A percentile compares a stretch with the other conserved stretches of the same genome.
These are phyloP conservation scores for Plebejus melissa DNA, from an alignment of 2,888 invertebrate species.

Conservation along the genomic window DNA sequence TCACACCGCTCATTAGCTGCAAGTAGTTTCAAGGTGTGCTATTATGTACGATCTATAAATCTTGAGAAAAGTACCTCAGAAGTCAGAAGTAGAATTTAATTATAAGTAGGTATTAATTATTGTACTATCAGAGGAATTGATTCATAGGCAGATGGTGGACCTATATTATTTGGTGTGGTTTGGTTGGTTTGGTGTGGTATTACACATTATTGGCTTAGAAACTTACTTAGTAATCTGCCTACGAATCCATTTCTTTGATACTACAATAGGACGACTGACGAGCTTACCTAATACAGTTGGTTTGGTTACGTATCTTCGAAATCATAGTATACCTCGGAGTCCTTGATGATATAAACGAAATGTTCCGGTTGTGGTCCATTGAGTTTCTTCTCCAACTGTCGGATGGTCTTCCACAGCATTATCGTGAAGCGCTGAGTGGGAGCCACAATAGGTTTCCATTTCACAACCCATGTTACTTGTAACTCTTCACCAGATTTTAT, in stretches of 20 bases:
- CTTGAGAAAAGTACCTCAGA: background rate
- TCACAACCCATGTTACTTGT: slow-evolving; percentile 47
- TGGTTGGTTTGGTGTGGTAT: too few species aligned
- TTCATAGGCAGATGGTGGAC: too few species aligned
- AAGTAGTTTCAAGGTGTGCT: slow-evolving; percentile 4
- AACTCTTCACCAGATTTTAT: slow-evolving; percentile 33
- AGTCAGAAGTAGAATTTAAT: too few species aligned
- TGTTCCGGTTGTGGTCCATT: slow-evolving; percentile 49
- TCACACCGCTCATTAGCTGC: slow-evolving; percentile 53
- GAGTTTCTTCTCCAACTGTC: slow-evolving; percentile 49
- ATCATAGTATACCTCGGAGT: slow-evolving; percentile 44
- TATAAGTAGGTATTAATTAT: too few species aligned
- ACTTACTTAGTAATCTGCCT: too few species aligned
- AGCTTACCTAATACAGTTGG: too few species aligned
- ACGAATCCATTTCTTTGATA: too few species aligned
- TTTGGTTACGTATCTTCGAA: too few species aligned
- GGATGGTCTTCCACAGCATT: slow-evolving; percentile 49
- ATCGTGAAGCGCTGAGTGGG: slow-evolving; percentile 52
- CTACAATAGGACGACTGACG: too few species aligned
- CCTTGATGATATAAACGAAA: slow-evolving; percentile 51
- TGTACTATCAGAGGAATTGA: too few species aligned
- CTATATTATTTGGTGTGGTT: too few species aligned
- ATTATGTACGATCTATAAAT: background rate
- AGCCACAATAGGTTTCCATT: slow-evolving; percentile 46
- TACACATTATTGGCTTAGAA: too few species aligned